A percentile compares a stretch with the other conserved stretches of the same genome.
Evolutionary conservation across 2,113 vertebrate genomes (phyloP).

Genomic region (Cyprinodon variegatus): DNA sequence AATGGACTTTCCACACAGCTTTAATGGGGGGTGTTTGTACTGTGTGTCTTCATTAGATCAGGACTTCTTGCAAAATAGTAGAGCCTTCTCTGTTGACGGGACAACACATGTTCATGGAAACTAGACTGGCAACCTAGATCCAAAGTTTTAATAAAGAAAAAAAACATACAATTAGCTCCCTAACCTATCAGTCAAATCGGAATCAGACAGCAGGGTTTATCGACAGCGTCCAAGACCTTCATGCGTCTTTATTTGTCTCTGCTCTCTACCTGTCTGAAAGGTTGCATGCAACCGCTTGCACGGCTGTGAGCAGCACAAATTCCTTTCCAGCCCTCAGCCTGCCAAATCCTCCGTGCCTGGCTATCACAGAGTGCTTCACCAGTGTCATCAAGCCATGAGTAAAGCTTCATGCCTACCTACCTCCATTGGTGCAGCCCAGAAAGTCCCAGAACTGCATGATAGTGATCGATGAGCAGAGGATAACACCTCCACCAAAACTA

Average conservation of each 20-base stretch:
- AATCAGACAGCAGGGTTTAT: constrained; percentile 26
- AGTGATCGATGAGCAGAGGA: constrained; percentile 36
- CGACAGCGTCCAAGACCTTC: constrained; percentile 35
- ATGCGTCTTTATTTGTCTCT: constrained; percentile 50
- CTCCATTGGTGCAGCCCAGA: constrained; percentile 72
- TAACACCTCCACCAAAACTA: constrained; percentile 36
- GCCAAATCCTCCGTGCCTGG: constrained; percentile 59
- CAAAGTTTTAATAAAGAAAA: constrained; percentile 13
- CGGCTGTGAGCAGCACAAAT: constrained; percentile 62
- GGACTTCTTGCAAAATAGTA: background rate
- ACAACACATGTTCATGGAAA: background rate
- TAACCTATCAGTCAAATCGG: constrained; percentile 21
- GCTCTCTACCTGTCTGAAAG: constrained; percentile 58
- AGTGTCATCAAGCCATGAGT: constrained; percentile 20
- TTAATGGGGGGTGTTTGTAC: background rate
- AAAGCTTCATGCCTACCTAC: constrained; percentile 54
- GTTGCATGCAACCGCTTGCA: constrained; percentile 79
- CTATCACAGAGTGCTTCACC: constrained; percentile 35
- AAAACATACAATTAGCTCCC: constrained; percentile 14
- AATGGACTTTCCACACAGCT: background rate
- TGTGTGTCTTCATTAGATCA: background rate
- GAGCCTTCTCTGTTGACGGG: background rate
- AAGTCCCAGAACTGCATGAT: constrained; percentile 78
- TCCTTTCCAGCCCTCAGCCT: constrained; percentile 71
- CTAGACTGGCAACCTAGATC: background rate